Evolutionary conservation across 2,797 vertebrate species (phyloP).

Genomic region (Periparus ater): DNA sequence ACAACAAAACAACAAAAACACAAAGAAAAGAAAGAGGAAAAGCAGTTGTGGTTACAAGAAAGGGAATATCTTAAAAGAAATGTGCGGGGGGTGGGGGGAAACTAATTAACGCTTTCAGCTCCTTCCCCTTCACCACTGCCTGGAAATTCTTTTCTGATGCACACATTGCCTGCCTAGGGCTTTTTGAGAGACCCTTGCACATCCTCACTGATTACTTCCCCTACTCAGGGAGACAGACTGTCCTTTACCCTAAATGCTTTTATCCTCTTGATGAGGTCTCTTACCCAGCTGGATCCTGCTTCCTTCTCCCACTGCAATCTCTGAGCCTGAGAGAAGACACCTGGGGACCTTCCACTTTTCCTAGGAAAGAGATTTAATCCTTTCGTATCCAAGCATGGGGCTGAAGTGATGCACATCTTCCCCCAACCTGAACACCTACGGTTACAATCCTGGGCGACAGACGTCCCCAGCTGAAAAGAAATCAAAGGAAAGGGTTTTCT

Average conservation of each 20-base stretch:
- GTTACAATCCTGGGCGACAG: not conserved
- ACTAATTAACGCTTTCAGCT: not conserved
- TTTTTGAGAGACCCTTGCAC: slow-evolving; percentile 37
- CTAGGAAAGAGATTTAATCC: slow-evolving; percentile 37
- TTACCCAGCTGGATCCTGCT: slow-evolving; percentile 59
- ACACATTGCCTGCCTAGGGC: slow-evolving; percentile 4
- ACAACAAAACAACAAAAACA: too few species aligned
- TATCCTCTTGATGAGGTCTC: slow-evolving; percentile 64
- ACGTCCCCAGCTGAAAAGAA: slow-evolving; percentile 7
- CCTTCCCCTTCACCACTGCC: not conserved
- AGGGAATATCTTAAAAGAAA: not conserved
- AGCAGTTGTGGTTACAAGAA: not conserved
- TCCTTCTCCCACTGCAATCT: slow-evolving; percentile 58
- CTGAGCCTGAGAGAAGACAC: slow-evolving; percentile 43
- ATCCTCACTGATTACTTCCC: slow-evolving; percentile 52
- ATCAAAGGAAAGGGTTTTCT: slow-evolving; percentile 37
- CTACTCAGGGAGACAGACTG: slow-evolving; percentile 30
- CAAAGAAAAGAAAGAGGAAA: fast-evolving
- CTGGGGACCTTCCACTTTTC: slow-evolving; percentile 51
- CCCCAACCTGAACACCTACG: not conserved
- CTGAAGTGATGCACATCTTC: not conserved
- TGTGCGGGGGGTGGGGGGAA: fast-evolving
- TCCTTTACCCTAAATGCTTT: slow-evolving; percentile 63
- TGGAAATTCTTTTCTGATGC: slow-evolving; percentile 5
- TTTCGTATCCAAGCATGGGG: not conserved